phyloP scores from a whole-genome alignment of 2,113 vertebrate species.

The Vireo altiloquus region DNA sequence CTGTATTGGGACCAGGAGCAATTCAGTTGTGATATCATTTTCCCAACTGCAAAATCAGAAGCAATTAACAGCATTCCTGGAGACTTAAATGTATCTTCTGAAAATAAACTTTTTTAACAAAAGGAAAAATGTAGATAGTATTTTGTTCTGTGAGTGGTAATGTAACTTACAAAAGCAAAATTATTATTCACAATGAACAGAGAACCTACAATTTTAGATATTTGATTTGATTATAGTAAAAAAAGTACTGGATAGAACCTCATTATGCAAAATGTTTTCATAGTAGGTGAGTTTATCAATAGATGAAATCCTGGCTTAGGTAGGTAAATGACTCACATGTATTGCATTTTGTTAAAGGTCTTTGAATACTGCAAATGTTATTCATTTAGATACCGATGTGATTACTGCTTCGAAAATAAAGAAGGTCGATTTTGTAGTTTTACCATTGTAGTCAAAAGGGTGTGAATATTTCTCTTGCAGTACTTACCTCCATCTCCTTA shows the following conservation, averaged over 20 bases:
- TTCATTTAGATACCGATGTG: neutral
- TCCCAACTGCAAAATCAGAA: neutral
- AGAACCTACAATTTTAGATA: slow-evolving; percentile 14
- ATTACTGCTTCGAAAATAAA: neutral
- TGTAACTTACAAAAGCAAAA: neutral
- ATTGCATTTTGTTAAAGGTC: neutral
- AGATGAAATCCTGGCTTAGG: neutral
- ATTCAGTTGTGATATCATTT: neutral
- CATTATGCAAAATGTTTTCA: neutral
- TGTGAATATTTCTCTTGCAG: neutral
- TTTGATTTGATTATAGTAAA: neutral
- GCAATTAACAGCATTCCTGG: neutral
- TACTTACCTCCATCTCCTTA: neutral
- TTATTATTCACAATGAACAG: neutral
- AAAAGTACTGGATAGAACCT: neutral
- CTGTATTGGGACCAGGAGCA: neutral
- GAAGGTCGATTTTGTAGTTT: neutral
- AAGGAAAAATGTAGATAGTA: neutral
- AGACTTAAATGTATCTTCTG: neutral
- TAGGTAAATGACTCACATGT: neutral
- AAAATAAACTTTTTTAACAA: neutral
- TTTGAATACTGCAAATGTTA: neutral
- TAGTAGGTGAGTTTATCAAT: neutral
- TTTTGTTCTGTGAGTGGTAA: neutral
- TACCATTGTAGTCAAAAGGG: neutral